These are phyloP conservation scores for Bhutanitis thaidina DNA, from an alignment of 2,888 invertebrate species.

Conservation along the genomic window DNA sequence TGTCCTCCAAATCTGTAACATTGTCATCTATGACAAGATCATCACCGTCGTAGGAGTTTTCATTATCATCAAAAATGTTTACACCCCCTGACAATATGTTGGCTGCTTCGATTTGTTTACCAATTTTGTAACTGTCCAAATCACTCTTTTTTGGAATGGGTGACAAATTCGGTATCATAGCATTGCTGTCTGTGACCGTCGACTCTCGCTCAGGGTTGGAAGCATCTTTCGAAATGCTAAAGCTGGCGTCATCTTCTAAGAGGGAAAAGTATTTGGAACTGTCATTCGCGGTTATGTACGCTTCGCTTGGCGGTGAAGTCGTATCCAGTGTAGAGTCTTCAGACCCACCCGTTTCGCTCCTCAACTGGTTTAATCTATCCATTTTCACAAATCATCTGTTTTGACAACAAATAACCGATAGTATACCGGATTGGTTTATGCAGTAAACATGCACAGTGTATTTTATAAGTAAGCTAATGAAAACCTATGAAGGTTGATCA, in stretches of 20 bases:
- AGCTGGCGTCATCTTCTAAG: conserved; percentile 63
- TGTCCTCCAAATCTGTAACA: conserved; percentile 50
- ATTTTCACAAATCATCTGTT: conserved; percentile 73
- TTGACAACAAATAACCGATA: conserved; percentile 35
- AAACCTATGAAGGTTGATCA: conserved; percentile 62
- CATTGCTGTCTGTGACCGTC: conserved; percentile 38
- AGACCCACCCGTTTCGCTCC: conserved; percentile 57
- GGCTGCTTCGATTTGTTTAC: conserved; percentile 69
- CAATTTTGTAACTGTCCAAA: conserved; percentile 61
- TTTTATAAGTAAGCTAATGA: conserved; percentile 47
- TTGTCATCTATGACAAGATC: conserved; percentile 74
- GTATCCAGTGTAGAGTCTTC: conserved; percentile 63
- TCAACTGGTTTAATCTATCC: conserved; percentile 73
- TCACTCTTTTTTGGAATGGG: conserved; percentile 61
- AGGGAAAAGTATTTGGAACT: conserved; percentile 70
- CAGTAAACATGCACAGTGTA: conserved; percentile 28
- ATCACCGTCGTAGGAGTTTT: conserved; percentile 73
- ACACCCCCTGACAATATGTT: conserved; percentile 73
- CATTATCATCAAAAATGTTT: conserved; percentile 73
- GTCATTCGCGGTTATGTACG: conserved; percentile 68
- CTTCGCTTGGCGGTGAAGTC: conserved; percentile 58
- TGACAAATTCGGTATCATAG: conserved; percentile 55
- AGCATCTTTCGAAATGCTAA: conserved; percentile 56
- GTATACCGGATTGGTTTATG: conserved; percentile 16
- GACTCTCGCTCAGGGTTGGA: conserved; percentile 42